Percentiles rank a stretch among this genome's conserved stretches.
phyloP scores from a whole-genome alignment of 1,140 invertebrate genomes.

The Drosophila neocordata region DNA sequence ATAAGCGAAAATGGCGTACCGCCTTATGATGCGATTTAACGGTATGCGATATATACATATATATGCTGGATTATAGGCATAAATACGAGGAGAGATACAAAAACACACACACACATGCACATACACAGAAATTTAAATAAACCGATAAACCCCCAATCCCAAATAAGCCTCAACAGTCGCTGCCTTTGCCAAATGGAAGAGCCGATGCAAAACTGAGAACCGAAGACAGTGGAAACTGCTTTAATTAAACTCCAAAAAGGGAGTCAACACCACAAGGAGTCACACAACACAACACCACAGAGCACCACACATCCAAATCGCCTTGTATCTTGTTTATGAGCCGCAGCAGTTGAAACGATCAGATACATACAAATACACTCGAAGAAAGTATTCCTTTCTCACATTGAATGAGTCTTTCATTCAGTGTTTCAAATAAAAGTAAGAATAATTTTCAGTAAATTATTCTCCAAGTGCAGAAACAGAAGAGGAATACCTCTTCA shows the following conservation, averaged over 20 bases:
- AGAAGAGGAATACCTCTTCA: conserved; percentile 51
- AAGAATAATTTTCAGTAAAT: too few relatives aligned
- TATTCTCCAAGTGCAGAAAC: background rate
- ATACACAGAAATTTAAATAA: conserved; percentile 43
- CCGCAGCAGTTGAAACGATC: conserved; percentile 67
- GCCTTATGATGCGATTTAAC: conserved; percentile 75
- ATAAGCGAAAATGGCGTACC: conserved; percentile 75
- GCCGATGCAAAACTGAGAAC: conserved; percentile 34
- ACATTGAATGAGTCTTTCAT: too few relatives aligned
- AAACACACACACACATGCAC: conserved; percentile 24
- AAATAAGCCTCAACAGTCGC: conserved; percentile 58
- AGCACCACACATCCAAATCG: conserved; percentile 24
- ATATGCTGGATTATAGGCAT: conserved; percentile 45
- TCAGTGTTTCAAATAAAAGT: too few relatives aligned
- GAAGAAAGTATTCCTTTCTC: background rate
- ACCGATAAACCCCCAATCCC: conserved; percentile 71
- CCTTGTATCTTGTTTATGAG: conserved; percentile 65
- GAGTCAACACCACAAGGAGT: background rate
- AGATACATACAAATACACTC: conserved; percentile 51
- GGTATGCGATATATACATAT: conserved; percentile 52
- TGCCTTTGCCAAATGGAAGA: conserved; percentile 25
- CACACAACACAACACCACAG: conserved; percentile 33
- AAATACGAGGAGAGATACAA: conserved; percentile 26
- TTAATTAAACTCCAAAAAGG: conserved; percentile 65
- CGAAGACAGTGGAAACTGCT: conserved; percentile 68